Percentiles rank a stretch among this genome's conserved stretches.
These are phyloP conservation scores for Maniola hyperantus DNA, from an alignment of 2,888 invertebrate genomes.

Conservation along the genomic window DNA sequence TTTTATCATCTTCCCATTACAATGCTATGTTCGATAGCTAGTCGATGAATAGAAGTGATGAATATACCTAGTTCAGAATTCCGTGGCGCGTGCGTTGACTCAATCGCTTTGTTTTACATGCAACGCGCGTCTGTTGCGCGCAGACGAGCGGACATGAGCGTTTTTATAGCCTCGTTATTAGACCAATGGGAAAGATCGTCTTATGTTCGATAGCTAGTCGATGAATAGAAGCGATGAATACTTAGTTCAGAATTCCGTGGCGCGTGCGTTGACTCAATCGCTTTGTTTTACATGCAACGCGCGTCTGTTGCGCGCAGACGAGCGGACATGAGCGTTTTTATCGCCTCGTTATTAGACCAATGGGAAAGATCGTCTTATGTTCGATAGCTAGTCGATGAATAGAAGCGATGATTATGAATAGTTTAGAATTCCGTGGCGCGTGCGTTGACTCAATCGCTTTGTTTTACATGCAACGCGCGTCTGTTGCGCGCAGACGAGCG, in stretches of 20 bases:
- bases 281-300: slow-evolving; percentile 34
- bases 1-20: not conserved
- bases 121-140: not conserved
- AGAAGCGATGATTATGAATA: slow-evolving; percentile 40
- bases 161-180: not conserved
- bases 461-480: slow-evolving; percentile 35
- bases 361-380: not conserved
- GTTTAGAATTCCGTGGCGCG: slow-evolving; percentile 51
- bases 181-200: not conserved
- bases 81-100: slow-evolving; percentile 48
- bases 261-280: slow-evolving; percentile 50
- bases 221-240: slow-evolving; percentile 41
- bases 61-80: slow-evolving; percentile 49
- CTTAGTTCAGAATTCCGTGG: slow-evolving; percentile 51
- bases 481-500: not conserved
- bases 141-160: not conserved
- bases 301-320: not conserved
- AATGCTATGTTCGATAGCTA: not conserved
- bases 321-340: not conserved
- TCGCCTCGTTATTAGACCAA: no score
- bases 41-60: slow-evolving; percentile 42
- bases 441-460: slow-evolving; percentile 48
- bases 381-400: slow-evolving; percentile 26
- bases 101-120: slow-evolving; percentile 43
- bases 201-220: slow-evolving; percentile 17